Conservation (phyloP, 2,113 vertebrate genomes). For the Mesembrinibis cayennensis region DNA sequence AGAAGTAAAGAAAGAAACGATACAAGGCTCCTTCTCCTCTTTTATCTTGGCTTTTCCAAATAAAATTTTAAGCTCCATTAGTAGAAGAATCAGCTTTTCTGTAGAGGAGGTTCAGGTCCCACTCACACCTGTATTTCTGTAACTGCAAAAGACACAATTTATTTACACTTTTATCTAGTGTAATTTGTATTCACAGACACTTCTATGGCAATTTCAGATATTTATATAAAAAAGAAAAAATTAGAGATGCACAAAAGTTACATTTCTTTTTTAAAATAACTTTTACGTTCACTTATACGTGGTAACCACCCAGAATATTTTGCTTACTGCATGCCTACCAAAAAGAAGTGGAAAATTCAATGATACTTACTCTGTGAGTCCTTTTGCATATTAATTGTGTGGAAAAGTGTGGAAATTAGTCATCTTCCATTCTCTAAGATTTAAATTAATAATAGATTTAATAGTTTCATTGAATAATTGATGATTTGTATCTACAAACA, state of each 20-base stretch:
- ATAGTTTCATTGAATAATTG: background rate
- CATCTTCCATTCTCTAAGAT: background rate
- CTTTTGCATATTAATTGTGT: background rate
- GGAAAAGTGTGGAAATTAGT: background rate
- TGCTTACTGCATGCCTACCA: background rate
- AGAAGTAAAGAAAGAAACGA: background rate
- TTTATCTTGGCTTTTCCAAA: background rate
- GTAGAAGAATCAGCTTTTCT: background rate
- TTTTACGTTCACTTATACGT: background rate
- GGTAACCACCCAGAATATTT: background rate
- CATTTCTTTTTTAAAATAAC: background rate
- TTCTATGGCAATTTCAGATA: background rate
- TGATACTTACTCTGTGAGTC: background rate
- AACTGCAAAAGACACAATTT: background rate
- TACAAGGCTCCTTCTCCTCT: background rate
- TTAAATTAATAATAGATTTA: slow-evolving; percentile 26
- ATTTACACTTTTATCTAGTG: background rate
- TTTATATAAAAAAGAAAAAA: background rate
- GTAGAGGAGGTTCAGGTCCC: background rate
- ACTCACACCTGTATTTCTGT: background rate
- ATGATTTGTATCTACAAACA: background rate
- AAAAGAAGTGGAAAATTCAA: background rate
- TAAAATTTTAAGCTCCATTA: background rate
- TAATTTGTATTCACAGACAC: background rate
- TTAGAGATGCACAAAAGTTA: background rate